Evolutionary conservation across 2,797 vertebrate genomes (phyloP).

Genomic region (Hypotaenidia philippensis): DNA sequence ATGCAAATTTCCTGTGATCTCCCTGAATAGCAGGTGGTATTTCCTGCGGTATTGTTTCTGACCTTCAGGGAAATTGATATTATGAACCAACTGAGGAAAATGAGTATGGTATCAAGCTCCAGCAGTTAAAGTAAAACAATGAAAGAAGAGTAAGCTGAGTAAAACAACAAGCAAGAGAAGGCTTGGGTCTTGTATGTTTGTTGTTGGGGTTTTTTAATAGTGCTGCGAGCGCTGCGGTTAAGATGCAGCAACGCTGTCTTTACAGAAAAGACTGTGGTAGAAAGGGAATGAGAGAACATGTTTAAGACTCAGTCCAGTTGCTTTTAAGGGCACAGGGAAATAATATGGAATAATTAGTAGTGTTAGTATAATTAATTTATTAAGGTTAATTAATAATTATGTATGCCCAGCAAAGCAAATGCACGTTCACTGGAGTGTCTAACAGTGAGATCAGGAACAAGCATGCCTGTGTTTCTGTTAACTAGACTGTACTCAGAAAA

Average conservation of each 20-base stretch:
- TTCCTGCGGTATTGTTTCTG: constrained; percentile 78
- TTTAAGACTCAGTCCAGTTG: background rate
- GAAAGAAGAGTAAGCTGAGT: background rate
- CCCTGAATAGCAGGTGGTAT: constrained; percentile 73
- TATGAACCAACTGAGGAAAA: constrained; percentile 71
- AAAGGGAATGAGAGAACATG: background rate
- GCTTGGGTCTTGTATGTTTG: background rate
- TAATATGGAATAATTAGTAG: background rate
- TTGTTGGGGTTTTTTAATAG: background rate
- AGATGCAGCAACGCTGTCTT: background rate
- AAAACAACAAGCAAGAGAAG: background rate
- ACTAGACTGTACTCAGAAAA: constrained; percentile 44
- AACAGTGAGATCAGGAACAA: constrained; percentile 7
- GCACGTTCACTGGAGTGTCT: background rate
- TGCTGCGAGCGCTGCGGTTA: background rate
- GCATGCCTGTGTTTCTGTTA: constrained; percentile 29
- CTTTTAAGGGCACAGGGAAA: background rate
- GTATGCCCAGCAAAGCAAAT: background rate
- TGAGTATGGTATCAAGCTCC: constrained; percentile 38
- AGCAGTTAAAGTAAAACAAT: constrained; percentile 59
- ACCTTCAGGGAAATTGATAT: constrained; percentile 70
- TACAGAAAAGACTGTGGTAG: background rate
- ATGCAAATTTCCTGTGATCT: constrained; percentile 77
- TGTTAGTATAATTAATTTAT: background rate
- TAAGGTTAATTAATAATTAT: background rate